Base-by-base conservation (phyloP, 2,797 vertebrate species). In the Capromys pilorides region DNA sequence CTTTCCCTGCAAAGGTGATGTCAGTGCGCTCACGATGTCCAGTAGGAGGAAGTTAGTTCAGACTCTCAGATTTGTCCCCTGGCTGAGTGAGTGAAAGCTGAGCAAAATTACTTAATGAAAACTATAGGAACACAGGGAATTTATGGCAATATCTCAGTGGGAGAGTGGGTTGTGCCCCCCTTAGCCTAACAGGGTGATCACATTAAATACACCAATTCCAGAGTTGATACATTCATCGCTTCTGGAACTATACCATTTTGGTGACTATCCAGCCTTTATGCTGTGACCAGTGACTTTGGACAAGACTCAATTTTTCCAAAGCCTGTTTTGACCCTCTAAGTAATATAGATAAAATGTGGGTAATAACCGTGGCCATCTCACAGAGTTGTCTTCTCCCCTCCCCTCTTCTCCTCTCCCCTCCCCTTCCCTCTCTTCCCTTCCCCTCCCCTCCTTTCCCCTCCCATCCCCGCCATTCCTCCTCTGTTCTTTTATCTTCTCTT, bases 301-400 rank as follows among this genome's bases (percentile, higher is more conserved):
- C 62, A 93, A 86, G 31, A 39, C 11, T 80, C 57, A 51, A 33
- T 24, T 51, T 57, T 90, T 88, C 79, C 28, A 78, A 67, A 92
- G 31, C 39, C 61, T 28, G 1, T 36, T 71, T 86, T 80, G 28
- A 28, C 5, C 9, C 24, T 75, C 49, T 82, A 54, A 79, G 89
- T 94, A 81, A 91, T 88, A 22, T 90, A 45, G 14, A 54, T 85
- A 91, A 95, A 81, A 90, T 86, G 19, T 92, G 45, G 19, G 39
- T 45, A 28, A 64, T 77, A 84, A 80, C 3, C 28, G 11, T 67
- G 18, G 16, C 69, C 31, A 54, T 9, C 33, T 88, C 11, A 51
- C 45, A 45, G 62, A 93, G 36, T 9, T 94, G 22, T n/a, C n/a
- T n/a, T n/a, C 45, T 45, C 45, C 45, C 45, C 45, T 45, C 45